Evolutionary conservation across 2,888 invertebrate species (phyloP).

Genomic region (Drosophila merina): DNA sequence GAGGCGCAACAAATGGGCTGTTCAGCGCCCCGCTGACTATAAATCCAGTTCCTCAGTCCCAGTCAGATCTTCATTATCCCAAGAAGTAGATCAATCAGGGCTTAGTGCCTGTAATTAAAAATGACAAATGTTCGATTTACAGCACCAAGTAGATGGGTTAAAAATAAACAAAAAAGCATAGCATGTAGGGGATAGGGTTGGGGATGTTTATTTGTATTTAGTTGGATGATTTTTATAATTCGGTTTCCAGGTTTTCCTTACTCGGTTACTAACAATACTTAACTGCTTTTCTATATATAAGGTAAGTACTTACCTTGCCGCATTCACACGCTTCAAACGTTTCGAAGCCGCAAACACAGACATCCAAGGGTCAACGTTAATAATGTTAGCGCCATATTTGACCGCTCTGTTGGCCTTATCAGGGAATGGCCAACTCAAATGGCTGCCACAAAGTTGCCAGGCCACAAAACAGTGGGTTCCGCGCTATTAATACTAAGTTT

Average conservation of each 20-base stretch:
- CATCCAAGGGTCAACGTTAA: constrained; percentile 49
- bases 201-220: neutral
- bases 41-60: constrained; percentile 35
- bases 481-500: neutral
- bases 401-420: constrained; percentile 67
- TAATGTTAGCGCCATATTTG: constrained; percentile 72
- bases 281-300: constrained; percentile 5
- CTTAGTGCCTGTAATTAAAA: constrained; percentile 74
- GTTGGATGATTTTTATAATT: neutral
- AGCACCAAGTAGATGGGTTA: constrained; percentile 57
- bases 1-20: constrained; percentile 76
- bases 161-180: constrained; percentile 52
- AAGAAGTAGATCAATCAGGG: constrained; percentile 57
- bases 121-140: constrained; percentile 69
- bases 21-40: constrained; percentile 31
- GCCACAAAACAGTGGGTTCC: constrained; percentile 52
- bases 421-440: constrained; percentile 27
- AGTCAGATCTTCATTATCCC: constrained; percentile 25
- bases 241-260: constrained; percentile 4
- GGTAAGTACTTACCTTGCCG: constrained; percentile 21
- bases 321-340: constrained; percentile 37
- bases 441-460: constrained; percentile 55
- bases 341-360: constrained; percentile 36
- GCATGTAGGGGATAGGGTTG: constrained; percentile 16
- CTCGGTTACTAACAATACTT: neutral